Base-by-base conservation (phyloP, 2,797 vertebrate species). In the Cynodonichthys magdalenae region DNA sequence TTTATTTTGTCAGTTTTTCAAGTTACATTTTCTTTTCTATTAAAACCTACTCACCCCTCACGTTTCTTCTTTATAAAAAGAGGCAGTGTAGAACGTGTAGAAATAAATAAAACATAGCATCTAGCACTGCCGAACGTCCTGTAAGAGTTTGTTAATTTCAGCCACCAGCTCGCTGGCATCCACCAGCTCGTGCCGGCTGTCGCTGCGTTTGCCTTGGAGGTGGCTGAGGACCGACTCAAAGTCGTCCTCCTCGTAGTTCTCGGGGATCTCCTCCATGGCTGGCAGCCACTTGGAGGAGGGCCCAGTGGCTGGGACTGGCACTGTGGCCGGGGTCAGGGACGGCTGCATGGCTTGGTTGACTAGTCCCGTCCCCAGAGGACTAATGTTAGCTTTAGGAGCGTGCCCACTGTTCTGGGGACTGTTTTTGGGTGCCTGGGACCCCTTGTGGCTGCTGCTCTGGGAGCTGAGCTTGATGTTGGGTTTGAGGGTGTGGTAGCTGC, bases 201-300 rank as follows among this genome's bases (percentile, higher is more conserved):
- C 97, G 17, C 91, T 87, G n/a, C 89, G 90, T 51, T 93, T 94
- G 54, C 90, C 91, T 2, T 91, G 95, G 29, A 98, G 94, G 83
- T 98, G 97, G 67, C 94, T 92, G 59, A 98, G 95, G 67, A 97
- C 95, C 0, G 95, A 97, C 86, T 99, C 97, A 69, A 98, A 96
- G 66, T 99, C 97, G 14, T 99, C 97, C 76, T 99, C 97, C 74
- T 99, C 97, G 0, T 97, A 97, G 74, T 99, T 99, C 78, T 99
- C 97, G 0, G 97, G 97, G 83, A 99, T 99, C 87, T 99, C 97
- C 88, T 99, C 97, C 97, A 99, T 99, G 77, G 97, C 97, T 0
- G 97, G 97, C 66, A 99, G 92, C 97, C 97, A 99, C 42, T 98
- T 99, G 9, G 94, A 95, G 34, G 89, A 52, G 80, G 94, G 53